A percentile compares a stretch with the other conserved stretches of the same genome.
Conservation (phyloP, 2,113 vertebrate genomes). For the Picathartes gymnocephalus region DNA sequence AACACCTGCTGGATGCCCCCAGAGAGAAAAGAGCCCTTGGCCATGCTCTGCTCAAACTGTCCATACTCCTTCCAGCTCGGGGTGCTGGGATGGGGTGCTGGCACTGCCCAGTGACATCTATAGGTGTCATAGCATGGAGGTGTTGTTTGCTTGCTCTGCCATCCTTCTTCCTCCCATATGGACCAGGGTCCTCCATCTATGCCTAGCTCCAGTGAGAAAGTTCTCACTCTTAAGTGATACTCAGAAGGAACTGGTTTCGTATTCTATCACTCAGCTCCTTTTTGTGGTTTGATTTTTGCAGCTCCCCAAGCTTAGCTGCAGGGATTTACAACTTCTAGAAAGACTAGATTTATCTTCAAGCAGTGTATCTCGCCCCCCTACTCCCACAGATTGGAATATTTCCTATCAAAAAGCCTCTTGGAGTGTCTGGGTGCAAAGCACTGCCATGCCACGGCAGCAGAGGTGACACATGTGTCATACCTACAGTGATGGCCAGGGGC, state of each 20-base stretch:
- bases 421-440: background rate
- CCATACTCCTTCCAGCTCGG: background rate
- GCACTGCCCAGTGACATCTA: fast-evolving
- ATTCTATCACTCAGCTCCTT: background rate
- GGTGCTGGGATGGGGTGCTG: background rate
- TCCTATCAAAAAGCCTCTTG: background rate
- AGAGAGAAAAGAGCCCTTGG: background rate
- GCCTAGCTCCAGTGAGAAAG: background rate
- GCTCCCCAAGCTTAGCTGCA: background rate
- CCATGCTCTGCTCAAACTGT: background rate
- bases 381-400: background rate
- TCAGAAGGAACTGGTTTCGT: background rate
- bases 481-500: background rate
- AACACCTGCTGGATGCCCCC: background rate
- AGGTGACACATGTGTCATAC: background rate
- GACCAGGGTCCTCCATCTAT: background rate
- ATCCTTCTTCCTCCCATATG: background rate
- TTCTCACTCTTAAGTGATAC: background rate
- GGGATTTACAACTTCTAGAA: background rate
- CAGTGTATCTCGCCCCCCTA: background rate
- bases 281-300: background rate
- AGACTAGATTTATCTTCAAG: background rate
- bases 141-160: background rate
- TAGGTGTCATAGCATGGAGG: fast-evolving
- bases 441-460: background rate